Evolutionary conservation across 2,113 vertebrate genomes (phyloP).

Genomic region (Solenodon paradoxus): DNA sequence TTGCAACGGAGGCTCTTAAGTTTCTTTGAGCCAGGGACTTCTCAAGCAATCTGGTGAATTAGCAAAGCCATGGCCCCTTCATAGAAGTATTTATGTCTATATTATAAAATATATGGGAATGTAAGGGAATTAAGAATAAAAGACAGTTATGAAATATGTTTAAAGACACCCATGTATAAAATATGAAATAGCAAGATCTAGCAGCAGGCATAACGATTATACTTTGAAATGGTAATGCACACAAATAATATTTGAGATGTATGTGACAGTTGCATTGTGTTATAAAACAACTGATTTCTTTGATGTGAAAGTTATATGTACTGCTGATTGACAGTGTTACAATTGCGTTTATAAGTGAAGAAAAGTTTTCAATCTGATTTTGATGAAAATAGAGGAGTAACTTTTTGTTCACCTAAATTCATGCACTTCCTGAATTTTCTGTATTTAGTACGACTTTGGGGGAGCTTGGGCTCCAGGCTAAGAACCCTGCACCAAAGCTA

Average conservation of each 20-base stretch:
- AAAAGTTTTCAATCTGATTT: not conserved
- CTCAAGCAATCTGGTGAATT: not conserved
- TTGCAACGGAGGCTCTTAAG: not conserved
- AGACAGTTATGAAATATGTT: not conserved
- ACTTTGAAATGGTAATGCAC: not conserved
- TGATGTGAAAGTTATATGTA: not conserved
- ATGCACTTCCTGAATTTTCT: not conserved
- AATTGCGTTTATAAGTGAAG: not conserved
- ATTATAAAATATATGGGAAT: not conserved
- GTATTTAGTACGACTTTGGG: not conserved
- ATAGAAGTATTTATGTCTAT: not conserved
- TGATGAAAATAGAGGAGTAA: not conserved
- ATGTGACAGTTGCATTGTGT: not conserved
- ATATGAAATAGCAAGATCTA: not conserved
- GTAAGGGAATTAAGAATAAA: not conserved
- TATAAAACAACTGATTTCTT: not conserved
- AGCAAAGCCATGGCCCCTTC: not conserved
- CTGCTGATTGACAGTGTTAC: accelerated
- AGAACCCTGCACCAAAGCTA: not conserved
- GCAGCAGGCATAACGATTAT: not conserved
- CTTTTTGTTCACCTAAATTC: not conserved
- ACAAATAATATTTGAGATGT: not conserved
- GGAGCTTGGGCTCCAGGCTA: not conserved
- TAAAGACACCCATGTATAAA: not conserved
- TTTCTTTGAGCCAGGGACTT: not conserved